Percentiles rank a stretch among this genome's conserved stretches.
These are phyloP conservation scores for Acheta domesticus DNA, from an alignment of 2,888 invertebrate species.

Conservation along the genomic window DNA sequence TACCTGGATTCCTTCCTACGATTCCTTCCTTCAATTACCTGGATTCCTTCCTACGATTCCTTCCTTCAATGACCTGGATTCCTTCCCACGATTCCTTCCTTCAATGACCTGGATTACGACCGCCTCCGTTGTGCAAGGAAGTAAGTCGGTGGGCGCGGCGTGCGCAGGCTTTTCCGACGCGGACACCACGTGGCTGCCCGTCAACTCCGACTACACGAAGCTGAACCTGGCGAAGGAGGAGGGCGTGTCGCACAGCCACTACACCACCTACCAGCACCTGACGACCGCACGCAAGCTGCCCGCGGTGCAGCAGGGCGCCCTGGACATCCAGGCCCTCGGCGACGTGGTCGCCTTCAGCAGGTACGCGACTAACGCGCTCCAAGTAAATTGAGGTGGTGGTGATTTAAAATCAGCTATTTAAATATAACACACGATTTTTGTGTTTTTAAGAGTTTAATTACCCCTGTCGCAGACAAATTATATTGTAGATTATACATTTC, in stretches of 20 bases:
- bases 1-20: too few species aligned
- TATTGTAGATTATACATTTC: too few species aligned
- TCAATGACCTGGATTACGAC: too few species aligned
- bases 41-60: background rate
- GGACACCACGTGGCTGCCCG: constrained; percentile 19
- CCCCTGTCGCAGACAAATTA: too few species aligned
- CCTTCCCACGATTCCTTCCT: too few species aligned
- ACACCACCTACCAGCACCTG: background rate
- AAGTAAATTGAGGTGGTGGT: background rate
- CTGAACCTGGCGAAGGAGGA: background rate
- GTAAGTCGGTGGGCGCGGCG: too few species aligned
- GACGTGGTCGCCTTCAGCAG: constrained; percentile 18
- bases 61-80: background rate
- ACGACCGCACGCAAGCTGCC: background rate
- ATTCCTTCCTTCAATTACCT: background rate
- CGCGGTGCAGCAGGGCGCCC: background rate
- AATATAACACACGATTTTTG: too few species aligned
- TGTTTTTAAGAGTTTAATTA: too few species aligned
- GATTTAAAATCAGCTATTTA: too few species aligned
- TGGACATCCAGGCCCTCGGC: background rate
- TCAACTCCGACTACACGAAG: background rate
- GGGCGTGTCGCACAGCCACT: background rate
- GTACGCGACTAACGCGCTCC: background rate
- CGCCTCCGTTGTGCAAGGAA: too few species aligned
- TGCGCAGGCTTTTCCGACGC: background rate